These are phyloP conservation scores for Neotragus moschatus DNA, from an alignment of 2,113 vertebrate genomes.

Conservation along the genomic window DNA sequence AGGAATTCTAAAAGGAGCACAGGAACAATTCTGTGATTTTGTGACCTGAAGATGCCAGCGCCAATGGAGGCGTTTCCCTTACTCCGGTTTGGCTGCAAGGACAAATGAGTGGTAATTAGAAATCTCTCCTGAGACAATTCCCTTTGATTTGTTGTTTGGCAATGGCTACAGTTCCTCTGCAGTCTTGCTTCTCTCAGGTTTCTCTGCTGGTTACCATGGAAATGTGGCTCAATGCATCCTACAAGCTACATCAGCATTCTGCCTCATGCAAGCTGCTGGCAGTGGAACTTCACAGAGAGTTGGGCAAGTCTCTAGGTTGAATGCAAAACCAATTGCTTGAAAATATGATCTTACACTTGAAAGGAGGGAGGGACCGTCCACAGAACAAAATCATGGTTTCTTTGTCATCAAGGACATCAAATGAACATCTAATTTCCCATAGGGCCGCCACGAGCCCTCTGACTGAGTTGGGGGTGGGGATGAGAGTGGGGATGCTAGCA, in stretches of 20 bases:
- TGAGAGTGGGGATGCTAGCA: not conserved
- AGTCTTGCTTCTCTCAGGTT: constrained; percentile 41
- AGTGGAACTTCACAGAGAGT: constrained; percentile 52
- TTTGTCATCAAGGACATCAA: not conserved
- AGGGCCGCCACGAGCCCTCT: not conserved
- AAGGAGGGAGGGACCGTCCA: not conserved
- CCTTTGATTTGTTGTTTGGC: constrained; percentile 62
- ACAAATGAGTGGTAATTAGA: constrained; percentile 65
- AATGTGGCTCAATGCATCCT: constrained; percentile 10
- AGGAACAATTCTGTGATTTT: not conserved
- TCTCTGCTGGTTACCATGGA: constrained; percentile 68
- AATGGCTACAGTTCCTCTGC: constrained; percentile 32
- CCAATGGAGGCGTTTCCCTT: not conserved
- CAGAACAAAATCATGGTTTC: constrained; percentile 30
- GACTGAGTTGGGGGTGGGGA: not conserved
- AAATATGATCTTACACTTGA: constrained; percentile 38
- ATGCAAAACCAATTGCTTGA: constrained; percentile 48
- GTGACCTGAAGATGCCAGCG: not conserved
- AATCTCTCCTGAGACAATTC: constrained; percentile 50
- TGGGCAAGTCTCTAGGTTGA: constrained; percentile 39
- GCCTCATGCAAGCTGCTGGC: constrained; percentile 33
- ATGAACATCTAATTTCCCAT: constrained; percentile 4
- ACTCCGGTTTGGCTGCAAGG: not conserved
- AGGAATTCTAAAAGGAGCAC: not conserved
- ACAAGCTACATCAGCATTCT: constrained; percentile 63